These are phyloP conservation scores for Tolypeutes matacus DNA, from an alignment of 2,797 vertebrate genomes.

Conservation along the genomic window DNA sequence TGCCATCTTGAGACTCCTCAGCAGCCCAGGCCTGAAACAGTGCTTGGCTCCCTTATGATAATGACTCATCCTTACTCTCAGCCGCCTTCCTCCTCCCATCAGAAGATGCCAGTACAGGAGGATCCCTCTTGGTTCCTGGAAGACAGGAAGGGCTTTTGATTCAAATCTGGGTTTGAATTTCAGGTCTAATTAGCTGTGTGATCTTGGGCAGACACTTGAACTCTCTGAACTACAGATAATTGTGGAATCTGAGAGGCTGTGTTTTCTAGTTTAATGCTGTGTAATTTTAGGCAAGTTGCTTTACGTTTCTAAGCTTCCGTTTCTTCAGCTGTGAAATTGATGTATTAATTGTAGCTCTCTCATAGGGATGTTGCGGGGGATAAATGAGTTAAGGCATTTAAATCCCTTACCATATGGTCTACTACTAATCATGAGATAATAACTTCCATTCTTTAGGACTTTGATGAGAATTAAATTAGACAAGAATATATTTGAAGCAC, in stretches of 20 bases:
- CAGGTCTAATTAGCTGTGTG: conserved; percentile 27
- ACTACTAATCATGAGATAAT: conserved; percentile 12
- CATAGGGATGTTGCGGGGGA: background rate
- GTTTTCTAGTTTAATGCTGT: conserved; percentile 6
- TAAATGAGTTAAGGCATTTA: background rate
- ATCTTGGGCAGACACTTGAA: background rate
- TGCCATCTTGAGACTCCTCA: background rate
- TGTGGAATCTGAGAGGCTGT: background rate
- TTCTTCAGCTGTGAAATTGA: conserved; percentile 45
- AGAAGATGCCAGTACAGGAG: background rate
- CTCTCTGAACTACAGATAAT: conserved; percentile 42
- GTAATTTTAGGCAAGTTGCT: conserved; percentile 46
- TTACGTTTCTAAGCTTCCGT: background rate
- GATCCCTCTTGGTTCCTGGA: background rate
- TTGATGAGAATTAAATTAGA: conserved; percentile 26
- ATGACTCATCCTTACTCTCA: background rate
- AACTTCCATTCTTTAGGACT: conserved; percentile 55
- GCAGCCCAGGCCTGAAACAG: background rate
- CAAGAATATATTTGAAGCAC: conserved; percentile 4
- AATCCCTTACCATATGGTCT: conserved; percentile 27
- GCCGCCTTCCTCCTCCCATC: background rate
- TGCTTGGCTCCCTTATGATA: background rate
- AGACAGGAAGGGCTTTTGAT: background rate
- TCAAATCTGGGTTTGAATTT: background rate
- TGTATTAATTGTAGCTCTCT: conserved; percentile 32